phyloP scores from a whole-genome alignment of 2,888 invertebrate genomes.

The Lasiommata megera region DNA sequence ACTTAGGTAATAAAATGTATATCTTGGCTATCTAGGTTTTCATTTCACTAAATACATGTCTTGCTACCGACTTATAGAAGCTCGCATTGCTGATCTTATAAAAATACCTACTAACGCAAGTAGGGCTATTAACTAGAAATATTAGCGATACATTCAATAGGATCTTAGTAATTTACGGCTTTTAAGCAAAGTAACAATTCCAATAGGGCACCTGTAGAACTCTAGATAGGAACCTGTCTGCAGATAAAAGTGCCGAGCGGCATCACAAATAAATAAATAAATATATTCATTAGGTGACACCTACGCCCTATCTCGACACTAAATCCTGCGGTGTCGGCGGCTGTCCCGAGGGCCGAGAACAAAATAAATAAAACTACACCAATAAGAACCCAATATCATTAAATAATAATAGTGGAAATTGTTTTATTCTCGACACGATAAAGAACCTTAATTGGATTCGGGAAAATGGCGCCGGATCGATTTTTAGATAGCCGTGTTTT shows the following conservation, averaged over 20 bases:
- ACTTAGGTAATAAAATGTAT: too few relatives aligned
- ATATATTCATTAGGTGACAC: slow-evolving; percentile 81
- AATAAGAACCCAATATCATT: slow-evolving; percentile 38
- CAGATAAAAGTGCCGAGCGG: slow-evolving; percentile 64
- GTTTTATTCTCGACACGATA: slow-evolving; percentile 33
- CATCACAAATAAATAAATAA: slow-evolving; percentile 78
- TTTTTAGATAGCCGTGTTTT: too few relatives aligned
- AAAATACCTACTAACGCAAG: too few relatives aligned
- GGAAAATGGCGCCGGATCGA: slow-evolving; percentile 25
- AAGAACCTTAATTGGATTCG: slow-evolving; percentile 34
- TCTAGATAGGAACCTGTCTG: slow-evolving; percentile 50
- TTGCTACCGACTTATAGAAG: too few relatives aligned
- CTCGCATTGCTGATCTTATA: too few relatives aligned
- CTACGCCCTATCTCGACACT: slow-evolving; percentile 75
- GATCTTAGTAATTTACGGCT: slow-evolving; percentile 29
- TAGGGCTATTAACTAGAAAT: slow-evolving; percentile 4
- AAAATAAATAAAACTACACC: slow-evolving; percentile 52
- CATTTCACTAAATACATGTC: too few relatives aligned
- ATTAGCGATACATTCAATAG: slow-evolving; percentile 8
- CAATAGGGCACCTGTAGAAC: slow-evolving; percentile 37
- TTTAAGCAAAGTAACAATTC: slow-evolving; percentile 31
- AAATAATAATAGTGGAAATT: slow-evolving; percentile 37
- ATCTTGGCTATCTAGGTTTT: too few relatives aligned
- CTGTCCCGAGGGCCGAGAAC: slow-evolving; percentile 57
- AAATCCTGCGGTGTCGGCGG: slow-evolving; percentile 73